Base-by-base conservation (phyloP, 2,888 invertebrate species). In the Limenitis camilla region DNA sequence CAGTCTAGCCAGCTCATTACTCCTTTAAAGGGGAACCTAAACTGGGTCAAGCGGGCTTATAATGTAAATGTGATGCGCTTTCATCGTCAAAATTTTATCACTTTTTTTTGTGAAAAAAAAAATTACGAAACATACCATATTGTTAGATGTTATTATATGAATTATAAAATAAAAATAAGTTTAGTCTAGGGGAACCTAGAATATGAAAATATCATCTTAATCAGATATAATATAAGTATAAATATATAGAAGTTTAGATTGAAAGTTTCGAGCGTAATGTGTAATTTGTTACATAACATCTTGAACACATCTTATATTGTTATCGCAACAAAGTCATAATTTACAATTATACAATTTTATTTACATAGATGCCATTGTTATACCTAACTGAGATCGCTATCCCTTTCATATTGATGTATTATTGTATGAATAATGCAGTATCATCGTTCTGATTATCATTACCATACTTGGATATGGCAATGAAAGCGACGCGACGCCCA, bases 391-490 rank as follows among this genome's bases (percentile, higher is more conserved):
- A 52, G 57, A 57, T 57, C 55, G 44, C 65, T 71, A 74, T 74
- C 71, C 69, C 72, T 76, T 74, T 73, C 70, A 64, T 68, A 75
- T 72, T 70, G 64, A 68, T 66, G 62, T 63, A 55, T 42, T 56
- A 70, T 68, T 65, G 61, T 63, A 56, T 47, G 58, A 71, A 70
- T 71, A 69, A 55, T 54, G 62, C 49, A 51, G 50, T 51, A 55
- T 62, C 64, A 63, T 59, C 60, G 49, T 57, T 61, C 58, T 43
- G 49, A 56, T 62, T 56, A 55, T 52, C 44, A 56, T 58, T 59
- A 56, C 53, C 59, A 60, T 63, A 60, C 35, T 55, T 42, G 52
- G 42, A 30, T 46, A 47, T 52, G 56, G 49, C 56, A 53, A 57
- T 44, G 61, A 61, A 56, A 60, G 60, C 50, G 57, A 56, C 57